phyloP scores from a whole-genome alignment of 2,113 vertebrate genomes.

The Zosterops pallidus region DNA sequence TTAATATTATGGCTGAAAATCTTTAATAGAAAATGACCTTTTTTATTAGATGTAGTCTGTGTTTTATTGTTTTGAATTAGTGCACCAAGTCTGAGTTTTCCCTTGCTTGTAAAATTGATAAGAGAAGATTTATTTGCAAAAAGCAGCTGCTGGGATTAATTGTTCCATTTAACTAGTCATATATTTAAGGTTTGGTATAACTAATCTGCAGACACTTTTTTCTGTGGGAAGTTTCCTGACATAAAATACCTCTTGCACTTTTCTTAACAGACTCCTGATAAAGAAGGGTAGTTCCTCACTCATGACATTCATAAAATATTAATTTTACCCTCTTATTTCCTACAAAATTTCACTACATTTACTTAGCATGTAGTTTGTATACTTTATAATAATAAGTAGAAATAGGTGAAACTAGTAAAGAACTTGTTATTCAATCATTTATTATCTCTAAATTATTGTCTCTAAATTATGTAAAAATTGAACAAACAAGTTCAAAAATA shows the following conservation, averaged over 20 bases:
- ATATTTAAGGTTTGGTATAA: background rate
- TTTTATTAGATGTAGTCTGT: background rate
- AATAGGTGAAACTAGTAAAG: background rate
- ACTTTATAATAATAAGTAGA: background rate
- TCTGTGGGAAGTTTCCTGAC: background rate
- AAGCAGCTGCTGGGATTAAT: background rate
- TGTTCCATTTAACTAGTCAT: background rate
- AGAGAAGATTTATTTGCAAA: background rate
- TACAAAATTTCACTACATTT: background rate
- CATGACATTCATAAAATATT: background rate
- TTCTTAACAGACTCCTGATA: background rate
- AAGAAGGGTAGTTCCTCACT: background rate
- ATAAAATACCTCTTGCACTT: background rate
- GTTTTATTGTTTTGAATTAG: background rate
- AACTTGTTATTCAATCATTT: background rate
- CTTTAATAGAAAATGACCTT: background rate
- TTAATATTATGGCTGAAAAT: background rate
- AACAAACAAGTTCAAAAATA: background rate
- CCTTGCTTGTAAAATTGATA: background rate
- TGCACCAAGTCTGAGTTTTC: background rate
- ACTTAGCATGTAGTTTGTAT: background rate
- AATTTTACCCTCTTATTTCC: background rate
- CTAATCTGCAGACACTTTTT: background rate
- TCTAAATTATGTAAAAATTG: background rate
- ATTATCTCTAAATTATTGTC: background rate